phyloP scores from a whole-genome alignment of 2,888 invertebrate genomes.

The Cerastis rubricosa region DNA sequence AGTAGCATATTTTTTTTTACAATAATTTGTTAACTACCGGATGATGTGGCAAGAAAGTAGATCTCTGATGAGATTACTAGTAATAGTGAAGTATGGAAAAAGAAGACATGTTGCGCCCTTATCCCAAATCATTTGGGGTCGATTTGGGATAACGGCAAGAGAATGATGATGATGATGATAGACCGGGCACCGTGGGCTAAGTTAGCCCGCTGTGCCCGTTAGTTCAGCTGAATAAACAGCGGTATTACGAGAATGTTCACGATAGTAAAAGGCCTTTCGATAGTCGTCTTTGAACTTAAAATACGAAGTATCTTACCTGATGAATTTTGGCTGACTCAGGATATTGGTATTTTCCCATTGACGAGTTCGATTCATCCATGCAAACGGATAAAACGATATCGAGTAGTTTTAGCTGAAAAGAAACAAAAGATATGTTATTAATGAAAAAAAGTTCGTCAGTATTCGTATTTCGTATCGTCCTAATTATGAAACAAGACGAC shows the following conservation, averaged over 20 bases:
- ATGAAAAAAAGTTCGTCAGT: neutral
- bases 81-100: too few relatives aligned
- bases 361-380: conserved; percentile 97
- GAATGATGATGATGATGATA: too few relatives aligned
- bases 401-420: conserved; percentile 95
- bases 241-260: neutral
- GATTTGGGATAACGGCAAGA: too few relatives aligned
- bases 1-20: too few relatives aligned
- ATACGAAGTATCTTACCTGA: conserved; percentile 90
- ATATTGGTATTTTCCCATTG: conserved; percentile 98
- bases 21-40: too few relatives aligned
- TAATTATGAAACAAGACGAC: neutral
- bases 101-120: too few relatives aligned
- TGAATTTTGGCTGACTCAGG: conserved; percentile 98
- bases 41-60: too few relatives aligned
- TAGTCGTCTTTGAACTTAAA: neutral
- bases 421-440: conserved; percentile 29
- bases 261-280: neutral
- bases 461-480: neutral
- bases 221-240: neutral
- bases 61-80: too few relatives aligned
- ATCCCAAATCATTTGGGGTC: too few relatives aligned
- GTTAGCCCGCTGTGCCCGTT: too few relatives aligned
- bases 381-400: conserved; percentile 97
- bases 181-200: too few relatives aligned